phyloP scores from a whole-genome alignment of 1,140 invertebrate species.

The Stratiolaelaps scimitus region DNA sequence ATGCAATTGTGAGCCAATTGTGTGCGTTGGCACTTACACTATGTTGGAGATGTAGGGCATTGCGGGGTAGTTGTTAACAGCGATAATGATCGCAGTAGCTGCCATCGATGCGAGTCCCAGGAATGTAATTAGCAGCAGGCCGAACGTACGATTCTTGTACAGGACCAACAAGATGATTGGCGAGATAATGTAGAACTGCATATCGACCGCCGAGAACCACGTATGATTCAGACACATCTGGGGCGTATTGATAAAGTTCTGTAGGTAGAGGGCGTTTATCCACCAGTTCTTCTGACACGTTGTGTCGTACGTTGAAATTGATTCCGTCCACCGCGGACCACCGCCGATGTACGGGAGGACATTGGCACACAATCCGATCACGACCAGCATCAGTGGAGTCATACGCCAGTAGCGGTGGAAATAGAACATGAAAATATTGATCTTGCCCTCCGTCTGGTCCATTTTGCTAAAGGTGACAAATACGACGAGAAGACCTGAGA shows the following conservation, averaged over 20 bases:
- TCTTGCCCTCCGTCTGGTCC: slow-evolving; percentile 30
- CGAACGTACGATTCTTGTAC: slow-evolving; percentile 31
- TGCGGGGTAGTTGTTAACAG: slow-evolving; percentile 35
- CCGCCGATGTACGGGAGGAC: slow-evolving; percentile 35
- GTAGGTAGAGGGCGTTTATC: slow-evolving; percentile 37
- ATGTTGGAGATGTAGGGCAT: slow-evolving; percentile 36
- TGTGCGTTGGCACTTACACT: slow-evolving; percentile 33
- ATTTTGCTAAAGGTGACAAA: slow-evolving; percentile 32
- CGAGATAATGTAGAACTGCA: slow-evolving; percentile 40
- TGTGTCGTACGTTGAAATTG: slow-evolving; percentile 35
- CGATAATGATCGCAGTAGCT: slow-evolving; percentile 34
- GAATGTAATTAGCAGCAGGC: slow-evolving; percentile 9
- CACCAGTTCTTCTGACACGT: slow-evolving; percentile 39
- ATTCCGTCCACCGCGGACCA: slow-evolving; percentile 36
- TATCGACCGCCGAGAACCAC: slow-evolving; percentile 41
- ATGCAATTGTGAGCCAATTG: too few relatives aligned
- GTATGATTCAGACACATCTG: slow-evolving; percentile 40
- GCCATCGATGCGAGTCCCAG: slow-evolving; percentile 30
- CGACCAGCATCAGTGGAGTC: slow-evolving; percentile 37
- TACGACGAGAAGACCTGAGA: slow-evolving; percentile 35
- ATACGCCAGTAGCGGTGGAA: slow-evolving; percentile 36
- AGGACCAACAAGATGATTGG: slow-evolving; percentile 39
- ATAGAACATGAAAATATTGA: slow-evolving; percentile 34
- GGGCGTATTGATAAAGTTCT: slow-evolving; percentile 37
- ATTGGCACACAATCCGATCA: slow-evolving; percentile 35